A percentile compares a stretch with the other conserved stretches of the same genome.
Evolutionary conservation across 2,888 invertebrate species (phyloP).

Genomic region (Drosophila hamatofila): DNA sequence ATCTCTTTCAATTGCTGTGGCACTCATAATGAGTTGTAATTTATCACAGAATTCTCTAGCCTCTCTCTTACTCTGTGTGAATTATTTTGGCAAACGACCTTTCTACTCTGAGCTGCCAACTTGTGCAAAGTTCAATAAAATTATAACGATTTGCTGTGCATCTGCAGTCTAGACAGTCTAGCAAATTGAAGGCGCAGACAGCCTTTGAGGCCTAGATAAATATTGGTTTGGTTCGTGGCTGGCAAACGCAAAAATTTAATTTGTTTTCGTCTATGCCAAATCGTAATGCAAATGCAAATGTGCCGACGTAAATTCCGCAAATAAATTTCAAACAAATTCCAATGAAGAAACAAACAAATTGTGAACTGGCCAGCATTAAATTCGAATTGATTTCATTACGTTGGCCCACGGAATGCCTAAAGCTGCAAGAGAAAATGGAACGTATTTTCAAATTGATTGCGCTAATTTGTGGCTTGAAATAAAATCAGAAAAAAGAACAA

Average conservation of each 20-base stretch:
- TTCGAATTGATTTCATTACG: conserved; percentile 40
- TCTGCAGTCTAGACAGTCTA: conserved; percentile 51
- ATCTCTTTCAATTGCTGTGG: neutral
- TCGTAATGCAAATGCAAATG: conserved; percentile 37
- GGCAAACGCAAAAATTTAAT: conserved; percentile 39
- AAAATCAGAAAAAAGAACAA: neutral
- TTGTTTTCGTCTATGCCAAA: conserved; percentile 27
- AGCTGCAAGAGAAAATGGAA: conserved; percentile 31
- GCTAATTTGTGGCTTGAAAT: conserved; percentile 62
- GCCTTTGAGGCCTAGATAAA: conserved; percentile 30
- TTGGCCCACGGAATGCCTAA: conserved; percentile 16
- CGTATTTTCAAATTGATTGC: conserved; percentile 67
- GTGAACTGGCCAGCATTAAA: conserved; percentile 34
- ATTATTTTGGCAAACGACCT: conserved; percentile 15
- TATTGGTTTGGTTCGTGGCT: conserved; percentile 20
- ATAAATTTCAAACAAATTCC: conserved; percentile 56
- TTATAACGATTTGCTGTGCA: conserved; percentile 24
- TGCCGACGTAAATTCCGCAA: conserved; percentile 42
- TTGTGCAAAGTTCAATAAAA: conserved; percentile 28
- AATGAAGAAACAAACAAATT: conserved; percentile 52
- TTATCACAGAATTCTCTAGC: neutral
- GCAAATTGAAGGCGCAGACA: conserved; percentile 35
- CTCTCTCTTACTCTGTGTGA: neutral
- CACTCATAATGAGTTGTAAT: conserved; percentile 1
- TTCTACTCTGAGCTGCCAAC: conserved; percentile 5